Conservation (phyloP, 2,797 vertebrate genomes). For the Brotogeris chrysoptera region DNA sequence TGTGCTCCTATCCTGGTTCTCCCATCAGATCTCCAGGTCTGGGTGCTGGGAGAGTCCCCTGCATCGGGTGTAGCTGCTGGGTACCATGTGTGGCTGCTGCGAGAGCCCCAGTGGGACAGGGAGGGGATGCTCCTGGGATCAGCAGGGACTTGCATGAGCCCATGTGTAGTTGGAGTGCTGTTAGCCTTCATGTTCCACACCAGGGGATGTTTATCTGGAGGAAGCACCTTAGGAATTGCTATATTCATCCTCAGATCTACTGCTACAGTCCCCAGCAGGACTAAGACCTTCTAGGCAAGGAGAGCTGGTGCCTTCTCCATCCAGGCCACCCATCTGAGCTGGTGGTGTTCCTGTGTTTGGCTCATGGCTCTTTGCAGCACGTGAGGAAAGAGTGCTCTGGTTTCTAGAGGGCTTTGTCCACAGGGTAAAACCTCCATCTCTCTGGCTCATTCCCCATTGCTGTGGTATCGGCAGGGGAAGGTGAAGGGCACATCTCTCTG, state of each 20-base stretch:
- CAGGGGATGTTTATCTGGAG: not conserved
- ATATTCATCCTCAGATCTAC: not conserved
- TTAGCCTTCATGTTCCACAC: not conserved
- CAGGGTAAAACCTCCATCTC: not conserved
- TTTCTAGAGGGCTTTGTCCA: not conserved
- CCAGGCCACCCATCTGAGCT: not conserved
- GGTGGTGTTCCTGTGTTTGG: accelerated
- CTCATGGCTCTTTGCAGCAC: not conserved
- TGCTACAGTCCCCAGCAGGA: not conserved
- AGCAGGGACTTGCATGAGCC: not conserved
- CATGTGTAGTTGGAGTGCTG: not conserved
- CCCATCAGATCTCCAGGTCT: not conserved
- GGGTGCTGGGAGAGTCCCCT: not conserved
- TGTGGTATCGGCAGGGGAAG: accelerated
- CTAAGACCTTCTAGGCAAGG: not conserved
- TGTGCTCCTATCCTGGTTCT: not conserved
- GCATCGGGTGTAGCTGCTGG: not conserved
- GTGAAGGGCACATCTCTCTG: accelerated
- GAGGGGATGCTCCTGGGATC: not conserved
- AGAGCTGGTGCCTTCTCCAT: not conserved
- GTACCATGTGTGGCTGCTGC: accelerated
- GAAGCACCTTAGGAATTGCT: not conserved
- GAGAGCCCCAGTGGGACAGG: not conserved
- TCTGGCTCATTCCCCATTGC: accelerated
- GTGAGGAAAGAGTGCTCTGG: not conserved